Base-by-base conservation (phyloP, 2,797 vertebrate species). In the Falco concolor region DNA sequence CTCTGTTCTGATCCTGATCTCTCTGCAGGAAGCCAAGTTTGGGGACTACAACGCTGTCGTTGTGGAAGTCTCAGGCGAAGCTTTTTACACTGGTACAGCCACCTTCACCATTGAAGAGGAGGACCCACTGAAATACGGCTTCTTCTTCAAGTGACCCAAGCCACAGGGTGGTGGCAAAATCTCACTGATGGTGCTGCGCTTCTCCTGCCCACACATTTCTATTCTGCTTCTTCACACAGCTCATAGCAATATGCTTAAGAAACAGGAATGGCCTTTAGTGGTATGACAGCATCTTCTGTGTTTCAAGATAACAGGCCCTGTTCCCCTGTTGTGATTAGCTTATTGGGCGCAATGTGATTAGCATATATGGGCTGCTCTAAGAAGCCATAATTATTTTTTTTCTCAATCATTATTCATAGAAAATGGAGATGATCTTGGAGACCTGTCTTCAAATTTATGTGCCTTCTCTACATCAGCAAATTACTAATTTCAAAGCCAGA, bases 11-110 rank as follows among this genome's bases (percentile, higher is more conserved):
- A 91, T 68, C 81, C 49, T 47, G 7, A 87, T 84, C 40, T 54
- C 83, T 92, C 93, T 70, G 76, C 95, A 99, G 99, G 99, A 99
- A 97, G 97, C 98, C 14, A 98, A 60, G 60, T 99, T 98, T 87
- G 99, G 99, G 32, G 97, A 98, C 60, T 98, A 99, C 95, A 98
- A 97, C 0, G 98, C 99, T 1, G 98, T 99, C 5, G 92, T 99
- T 10, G 99, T 99, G 93, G 99, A 99, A 97, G 99, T 99, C 4
- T 97, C 98, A 0, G 99, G 99, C 95, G 98, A 98, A 97, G 99
- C 99, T 7, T 98, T 99, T 97, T 99, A 99, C 96, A 99, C 98
- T 0, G 99, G 99, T 10, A 97, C 97, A 21, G 98, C 99, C n/a
- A 98, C 92, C 87, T 99, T 99, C 53, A 98, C 98, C 30, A 96